Conservation (phyloP, 2,888 invertebrate species). For the Synergus gifuensis region DNA sequence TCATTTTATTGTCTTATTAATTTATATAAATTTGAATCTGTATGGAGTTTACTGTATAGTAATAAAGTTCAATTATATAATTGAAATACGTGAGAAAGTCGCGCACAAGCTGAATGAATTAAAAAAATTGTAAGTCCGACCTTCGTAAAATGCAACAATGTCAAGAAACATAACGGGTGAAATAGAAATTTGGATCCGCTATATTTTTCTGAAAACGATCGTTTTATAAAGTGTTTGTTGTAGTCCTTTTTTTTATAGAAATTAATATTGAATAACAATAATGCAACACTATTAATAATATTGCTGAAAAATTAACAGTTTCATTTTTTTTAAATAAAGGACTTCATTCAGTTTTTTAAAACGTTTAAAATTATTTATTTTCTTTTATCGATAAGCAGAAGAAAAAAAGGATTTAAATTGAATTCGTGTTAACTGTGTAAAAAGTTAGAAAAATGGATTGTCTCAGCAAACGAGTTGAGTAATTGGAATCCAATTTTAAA, state of each 20-base stretch:
- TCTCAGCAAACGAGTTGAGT: neutral
- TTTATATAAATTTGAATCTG: neutral
- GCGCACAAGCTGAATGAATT: slow-evolving; percentile 5
- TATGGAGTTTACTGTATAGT: neutral
- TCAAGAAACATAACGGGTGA: neutral
- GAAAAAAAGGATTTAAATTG: neutral
- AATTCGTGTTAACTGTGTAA: neutral
- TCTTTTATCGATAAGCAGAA: neutral
- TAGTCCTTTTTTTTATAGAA: neutral
- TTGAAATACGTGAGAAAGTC: slow-evolving; percentile 22
- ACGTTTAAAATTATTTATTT: neutral
- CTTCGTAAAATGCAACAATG: slow-evolving; percentile 22
- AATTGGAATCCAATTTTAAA: slow-evolving; percentile 2
- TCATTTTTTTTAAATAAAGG: neutral
- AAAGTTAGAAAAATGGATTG: neutral
- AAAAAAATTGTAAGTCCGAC: slow-evolving; percentile 26
- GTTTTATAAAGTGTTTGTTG: neutral
- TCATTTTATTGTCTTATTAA: neutral
- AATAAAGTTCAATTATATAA: slow-evolving; percentile 11
- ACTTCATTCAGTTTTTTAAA: too few species aligned
- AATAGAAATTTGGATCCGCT: neutral
- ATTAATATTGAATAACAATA: neutral
- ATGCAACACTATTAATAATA: neutral
- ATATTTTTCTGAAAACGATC: neutral
- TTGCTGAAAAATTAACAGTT: neutral